Base-by-base conservation (phyloP, 1,140 invertebrate genomes). In the Neodiprion fabricii region DNA sequence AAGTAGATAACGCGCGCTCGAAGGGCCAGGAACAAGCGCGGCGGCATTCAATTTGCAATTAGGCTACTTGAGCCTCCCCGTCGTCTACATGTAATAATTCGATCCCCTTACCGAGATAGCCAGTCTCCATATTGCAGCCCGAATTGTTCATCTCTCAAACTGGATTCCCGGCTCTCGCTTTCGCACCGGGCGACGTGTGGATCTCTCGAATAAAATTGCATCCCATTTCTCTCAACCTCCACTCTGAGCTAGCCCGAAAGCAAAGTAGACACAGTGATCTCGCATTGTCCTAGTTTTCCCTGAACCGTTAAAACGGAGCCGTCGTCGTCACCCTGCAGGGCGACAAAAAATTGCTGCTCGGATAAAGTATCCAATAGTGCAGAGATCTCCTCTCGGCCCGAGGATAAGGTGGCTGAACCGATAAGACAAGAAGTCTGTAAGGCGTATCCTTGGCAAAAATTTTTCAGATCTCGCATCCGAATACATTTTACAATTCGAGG, bases 21-120 rank as follows among this genome's bases (percentile, higher is more conserved):
- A 17, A 61, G 53, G 53, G 53, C 53, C 53, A 61, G n/a, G 53
- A 61, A 61, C 53, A 61, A 61, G 53, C 9, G 53, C 53, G 53
- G 53, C 53, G 53, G 53, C 53, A 61, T 61, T 61, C 53, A 61
- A 61, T 61, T 61, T 61, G 53, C 53, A 61, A 61, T 61, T 61
- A 61, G 11, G 53, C 53, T 61, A 61, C 53, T 61, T 61, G n/a
- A 17, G 11, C 53, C 53, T 17, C n/a, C 53, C 53, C 53, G n/a
- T 9, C 53, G 11, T 61, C 11, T 61, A 17, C 53, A 61, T 40
- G n/a, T 61, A 61, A 40, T 61, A 61, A 61, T 61, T 61, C 53
- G 53, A 61, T 61, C n/a, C 53, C 53, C 53, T 61, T 9, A 5
- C 53, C 0, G 53, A 61, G 53, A 61, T 14, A 61, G 9, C 53